Conservation (phyloP, 2,797 vertebrate genomes). For the Gila robusta region DNA sequence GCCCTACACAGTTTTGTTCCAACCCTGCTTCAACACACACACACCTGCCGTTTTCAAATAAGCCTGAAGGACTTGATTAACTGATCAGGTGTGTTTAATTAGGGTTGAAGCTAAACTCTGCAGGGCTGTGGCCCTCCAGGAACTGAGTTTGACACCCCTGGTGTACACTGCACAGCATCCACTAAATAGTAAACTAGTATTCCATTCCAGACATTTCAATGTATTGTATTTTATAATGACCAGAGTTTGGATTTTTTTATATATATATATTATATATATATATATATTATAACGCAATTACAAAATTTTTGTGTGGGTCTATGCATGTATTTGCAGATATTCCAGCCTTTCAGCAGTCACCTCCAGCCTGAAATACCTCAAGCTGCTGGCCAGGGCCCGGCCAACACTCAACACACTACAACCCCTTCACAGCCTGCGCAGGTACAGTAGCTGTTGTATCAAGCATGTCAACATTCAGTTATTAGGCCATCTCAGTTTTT, state of each 20-base stretch:
- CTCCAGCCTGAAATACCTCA: slow-evolving; percentile 92
- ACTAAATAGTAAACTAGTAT: not conserved
- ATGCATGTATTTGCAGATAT: slow-evolving; percentile 77
- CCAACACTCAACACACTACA: slow-evolving; percentile 77
- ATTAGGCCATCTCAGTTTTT: not conserved
- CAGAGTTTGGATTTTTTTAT: not conserved
- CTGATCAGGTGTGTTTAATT: too few species aligned
- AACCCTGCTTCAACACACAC: too few species aligned
- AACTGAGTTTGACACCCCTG: too few species aligned
- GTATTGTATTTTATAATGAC: not conserved
- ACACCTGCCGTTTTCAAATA: too few species aligned
- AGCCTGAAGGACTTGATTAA: too few species aligned
- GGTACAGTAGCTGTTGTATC: slow-evolving; percentile 19
- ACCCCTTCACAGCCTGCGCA: slow-evolving; percentile 63
- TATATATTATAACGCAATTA: not conserved
- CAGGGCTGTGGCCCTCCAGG: too few species aligned
- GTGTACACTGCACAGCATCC: not conserved
- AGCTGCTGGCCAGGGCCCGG: slow-evolving; percentile 79
- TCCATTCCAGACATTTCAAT: not conserved
- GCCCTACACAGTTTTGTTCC: too few species aligned
- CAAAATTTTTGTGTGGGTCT: not conserved
- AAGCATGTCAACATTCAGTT: not conserved
- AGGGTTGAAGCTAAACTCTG: too few species aligned
- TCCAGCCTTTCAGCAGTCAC: slow-evolving; percentile 83
- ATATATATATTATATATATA: not conserved